Evolutionary conservation across 2,888 invertebrate species (phyloP), one percentile per base, ranked within the genome.

Genomic region (Phyto melanocephala): DNA sequence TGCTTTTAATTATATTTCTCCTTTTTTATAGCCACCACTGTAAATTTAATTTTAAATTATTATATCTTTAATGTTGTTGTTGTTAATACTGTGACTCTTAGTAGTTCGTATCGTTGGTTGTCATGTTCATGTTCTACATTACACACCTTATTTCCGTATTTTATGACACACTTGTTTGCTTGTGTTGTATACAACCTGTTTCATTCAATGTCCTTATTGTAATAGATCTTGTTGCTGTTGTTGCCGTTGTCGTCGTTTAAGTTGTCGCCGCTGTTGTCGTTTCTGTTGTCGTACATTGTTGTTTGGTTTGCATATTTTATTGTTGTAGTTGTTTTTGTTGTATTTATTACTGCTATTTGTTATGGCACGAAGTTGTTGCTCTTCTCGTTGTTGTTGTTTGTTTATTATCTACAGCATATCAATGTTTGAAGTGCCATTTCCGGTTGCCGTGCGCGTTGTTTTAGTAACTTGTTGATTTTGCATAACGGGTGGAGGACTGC

Each of bases 361-460:
- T 13, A 42, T 65, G 10, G 40, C 15, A 37, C 50, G 6, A 28
- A 28, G 28, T 54, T 28, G n/a, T 33, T 56, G 11, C 15, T 50
- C 13, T 33, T 65, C 24, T 54, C 24, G 60, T 17, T 54, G 54
- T 40, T 52, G 20, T 58, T 40, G 35, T 22, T 11, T 58, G 15
- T 40, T 28, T 75, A 6, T 60, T 65, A 63, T 86, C 91, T 91
- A 91, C 85, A 91, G 89, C 88, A 91, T 89, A 85, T 91, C 91
- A 83, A 89, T 89, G 85, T 91, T 91, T 85, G 91, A 91, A 54
- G 90, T 94, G 13, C 94, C 95, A 88, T 94, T 94, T 86, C 94
- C 95, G 63, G 92, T 92, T 15, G 79, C 79, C 2, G 94, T 94
- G 77, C 95, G 92, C 2, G 95, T 95, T 0, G 95, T 94, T 88